These are phyloP conservation scores for Damaliscus lunatus DNA, from an alignment of 2,113 vertebrate genomes.

Conservation along the genomic window DNA sequence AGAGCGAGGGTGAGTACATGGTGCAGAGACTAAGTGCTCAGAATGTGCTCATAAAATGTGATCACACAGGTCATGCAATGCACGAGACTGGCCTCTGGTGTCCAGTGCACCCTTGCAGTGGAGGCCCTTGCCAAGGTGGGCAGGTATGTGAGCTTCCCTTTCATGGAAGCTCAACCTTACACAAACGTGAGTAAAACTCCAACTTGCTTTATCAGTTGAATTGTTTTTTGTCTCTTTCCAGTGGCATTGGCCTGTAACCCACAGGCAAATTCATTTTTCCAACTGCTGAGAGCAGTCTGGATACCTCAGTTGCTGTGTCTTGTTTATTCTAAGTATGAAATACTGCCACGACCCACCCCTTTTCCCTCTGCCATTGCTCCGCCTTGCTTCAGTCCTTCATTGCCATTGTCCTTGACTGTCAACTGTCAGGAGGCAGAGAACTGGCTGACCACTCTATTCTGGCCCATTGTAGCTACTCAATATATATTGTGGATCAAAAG, in stretches of 20 bases:
- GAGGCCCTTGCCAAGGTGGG: background rate
- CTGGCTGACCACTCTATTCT: background rate
- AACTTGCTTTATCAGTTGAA: background rate
- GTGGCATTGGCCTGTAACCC: background rate
- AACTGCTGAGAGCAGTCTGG: background rate
- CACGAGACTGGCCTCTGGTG: background rate
- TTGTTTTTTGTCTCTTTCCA: background rate
- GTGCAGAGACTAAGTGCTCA: background rate
- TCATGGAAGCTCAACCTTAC: background rate
- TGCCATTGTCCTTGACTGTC: background rate
- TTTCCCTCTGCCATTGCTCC: background rate
- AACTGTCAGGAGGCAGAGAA: background rate
- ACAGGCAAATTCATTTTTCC: background rate
- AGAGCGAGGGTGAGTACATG: background rate
- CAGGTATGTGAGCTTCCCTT: background rate
- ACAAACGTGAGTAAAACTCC: background rate
- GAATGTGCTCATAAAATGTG: background rate
- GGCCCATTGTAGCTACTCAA: background rate
- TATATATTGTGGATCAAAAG: background rate
- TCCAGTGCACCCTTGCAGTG: rapidly evolving
- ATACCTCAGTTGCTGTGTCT: background rate
- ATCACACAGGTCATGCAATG: background rate
- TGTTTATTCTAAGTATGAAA: background rate
- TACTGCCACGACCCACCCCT: rapidly evolving
- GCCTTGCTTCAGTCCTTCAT: background rate